A percentile compares a stretch with the other conserved stretches of the same genome.
These are phyloP conservation scores for Sphecodes monilicornis DNA, from an alignment of 2,888 invertebrate species.

Conservation along the genomic window DNA sequence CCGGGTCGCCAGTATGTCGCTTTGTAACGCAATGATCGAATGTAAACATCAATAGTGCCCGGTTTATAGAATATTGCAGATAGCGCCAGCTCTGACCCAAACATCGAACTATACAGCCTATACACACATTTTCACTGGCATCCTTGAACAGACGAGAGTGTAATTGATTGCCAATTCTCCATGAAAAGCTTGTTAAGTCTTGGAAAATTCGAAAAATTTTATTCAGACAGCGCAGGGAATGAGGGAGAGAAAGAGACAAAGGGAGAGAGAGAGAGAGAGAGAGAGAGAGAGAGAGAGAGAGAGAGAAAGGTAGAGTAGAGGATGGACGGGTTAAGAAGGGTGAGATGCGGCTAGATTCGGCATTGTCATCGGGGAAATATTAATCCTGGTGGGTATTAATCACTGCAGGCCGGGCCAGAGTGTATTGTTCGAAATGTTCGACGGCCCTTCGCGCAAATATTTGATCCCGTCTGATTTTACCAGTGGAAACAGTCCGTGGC, in stretches of 20 bases:
- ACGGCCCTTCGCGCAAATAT: slow-evolving; percentile 26
- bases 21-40: slow-evolving; percentile 5
- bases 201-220: not conserved
- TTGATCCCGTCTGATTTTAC: slow-evolving; percentile 35
- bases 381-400: slow-evolving; percentile 49
- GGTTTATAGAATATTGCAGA: not conserved
- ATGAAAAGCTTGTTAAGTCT: not conserved
- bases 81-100: not conserved
- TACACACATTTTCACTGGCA: not conserved
- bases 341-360: not conserved
- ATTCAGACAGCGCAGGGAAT: not conserved
- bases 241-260: not conserved
- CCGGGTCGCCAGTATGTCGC: not conserved
- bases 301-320: not conserved
- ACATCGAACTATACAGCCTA: not conserved
- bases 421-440: slow-evolving; percentile 34
- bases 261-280: not conserved
- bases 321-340: not conserved
- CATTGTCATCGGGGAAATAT: slow-evolving; percentile 44
- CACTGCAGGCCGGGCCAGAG: slow-evolving; percentile 13
- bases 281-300: not conserved
- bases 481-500: not conserved
- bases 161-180: not conserved
- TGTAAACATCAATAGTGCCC: not conserved
- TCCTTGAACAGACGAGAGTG: not conserved